A percentile compares a stretch with the other conserved stretches of the same genome.
These are phyloP conservation scores for Hippoglossus stenolepis DNA, from an alignment of 2,113 vertebrate genomes.

Conservation along the genomic window DNA sequence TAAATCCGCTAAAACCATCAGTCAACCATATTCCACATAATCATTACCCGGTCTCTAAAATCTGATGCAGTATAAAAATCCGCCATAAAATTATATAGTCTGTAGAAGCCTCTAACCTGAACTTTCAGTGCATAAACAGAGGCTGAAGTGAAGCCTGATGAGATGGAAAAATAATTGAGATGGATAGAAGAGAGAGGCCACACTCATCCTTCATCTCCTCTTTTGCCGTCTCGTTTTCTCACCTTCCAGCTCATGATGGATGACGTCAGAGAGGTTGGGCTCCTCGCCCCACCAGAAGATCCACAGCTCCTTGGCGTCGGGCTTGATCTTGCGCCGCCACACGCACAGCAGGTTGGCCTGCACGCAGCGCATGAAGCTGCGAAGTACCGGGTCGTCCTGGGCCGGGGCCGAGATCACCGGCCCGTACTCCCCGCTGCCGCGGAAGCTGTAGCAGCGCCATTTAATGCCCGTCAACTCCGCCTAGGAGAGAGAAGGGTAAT, in stretches of 20 bases:
- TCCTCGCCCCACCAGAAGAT: constrained; percentile 99
- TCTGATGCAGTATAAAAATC: constrained; percentile 36
- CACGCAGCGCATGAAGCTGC: constrained; percentile 97
- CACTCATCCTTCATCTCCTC: constrained; percentile 35
- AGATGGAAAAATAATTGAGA: constrained; percentile 52
- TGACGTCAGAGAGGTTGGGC: constrained; percentile 92
- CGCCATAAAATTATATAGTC: constrained; percentile 30
- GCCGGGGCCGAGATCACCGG: constrained; percentile 97
- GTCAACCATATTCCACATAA: constrained; percentile 5
- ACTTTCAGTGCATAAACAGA: constrained; percentile 39
- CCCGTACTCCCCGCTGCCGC: constrained; percentile 93
- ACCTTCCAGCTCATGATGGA: constrained; percentile 97
- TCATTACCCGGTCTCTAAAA: constrained; percentile 35
- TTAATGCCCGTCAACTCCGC: constrained; percentile 99
- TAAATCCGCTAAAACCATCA: constrained; percentile 28
- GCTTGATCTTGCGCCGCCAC: constrained; percentile 95
- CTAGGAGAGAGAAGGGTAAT: constrained; percentile 65
- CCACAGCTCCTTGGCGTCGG: constrained; percentile 94
- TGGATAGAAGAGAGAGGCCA: constrained; percentile 17
- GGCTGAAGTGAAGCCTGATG: constrained; percentile 28
- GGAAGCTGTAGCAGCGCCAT: constrained; percentile 98
- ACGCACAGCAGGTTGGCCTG: constrained; percentile 97
- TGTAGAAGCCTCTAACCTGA: constrained; percentile 41
- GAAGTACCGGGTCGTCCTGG: constrained; percentile 96
- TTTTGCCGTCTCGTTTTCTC: constrained; percentile 65